Evolutionary conservation across 37 sponge, comb jelly and placozoan genomes (phyloP), one percentile per base, ranked within the genome.

Genomic region (Dysidea cf. avara): DNA sequence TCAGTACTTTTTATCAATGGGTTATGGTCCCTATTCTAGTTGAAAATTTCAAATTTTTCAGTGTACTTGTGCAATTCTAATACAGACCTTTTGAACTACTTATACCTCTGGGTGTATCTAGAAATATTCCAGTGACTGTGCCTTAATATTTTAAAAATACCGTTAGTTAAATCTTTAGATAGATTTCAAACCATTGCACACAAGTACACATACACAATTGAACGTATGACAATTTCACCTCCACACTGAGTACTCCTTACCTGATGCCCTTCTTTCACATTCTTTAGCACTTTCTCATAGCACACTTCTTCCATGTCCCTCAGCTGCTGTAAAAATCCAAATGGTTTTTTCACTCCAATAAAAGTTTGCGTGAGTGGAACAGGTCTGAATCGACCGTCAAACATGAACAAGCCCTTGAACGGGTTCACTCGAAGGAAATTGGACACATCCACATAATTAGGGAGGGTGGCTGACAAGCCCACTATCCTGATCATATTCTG

Each of bases 381-480:
- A 5, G 99, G 99, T 0, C 99, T 66, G 69, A 97, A 97, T 47
- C 99, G 67, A 0, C 84, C 83, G 75, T 97, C 99, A 75, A 97
- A 97, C 85, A 81, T 92, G 76, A 94, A 97, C 51, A 97, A 82
- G 0, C 99, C 99, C 46, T 83, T 78, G 68, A 77, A 53, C 0
- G 78, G 86, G 54, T 94, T 94, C 39, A 97, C 99, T n/a, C 78
- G 87, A 17, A 97, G 85, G 73, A 97, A 97, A 1, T 36, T 68
- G 0, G 99, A 95, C 0, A 97, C 87, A 67, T 97, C 99, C 6
- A 92, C 51, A 62, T 97, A 97, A 83, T 97, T 97, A 58, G 99
- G 99, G 0, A 97, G 88, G 3, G 99, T 97, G 11, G 99, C 99
- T 38, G 99, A 97, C 47, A 97, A 90, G n/a, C 99, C 99, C 0